Percentiles rank a stretch among this genome's conserved stretches.
Conservation (phyloP, 2,888 invertebrate species). For the Pyrrhosoma nymphula region DNA sequence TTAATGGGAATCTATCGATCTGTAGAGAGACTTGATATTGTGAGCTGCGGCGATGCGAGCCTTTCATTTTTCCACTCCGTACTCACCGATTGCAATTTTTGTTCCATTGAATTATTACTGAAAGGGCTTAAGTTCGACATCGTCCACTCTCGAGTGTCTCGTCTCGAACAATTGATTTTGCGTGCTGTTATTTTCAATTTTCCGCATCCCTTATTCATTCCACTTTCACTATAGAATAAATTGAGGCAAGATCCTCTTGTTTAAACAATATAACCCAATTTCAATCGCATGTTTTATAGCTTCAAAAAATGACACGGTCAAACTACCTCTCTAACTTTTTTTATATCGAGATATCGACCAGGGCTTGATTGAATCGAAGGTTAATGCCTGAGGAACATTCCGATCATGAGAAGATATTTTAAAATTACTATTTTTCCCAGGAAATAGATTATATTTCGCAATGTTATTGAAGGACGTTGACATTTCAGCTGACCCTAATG, state of each 20-base stretch:
- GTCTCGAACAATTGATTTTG: neutral
- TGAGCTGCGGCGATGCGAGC: neutral
- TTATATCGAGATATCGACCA: neutral
- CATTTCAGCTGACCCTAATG: no score
- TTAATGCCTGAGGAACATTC: neutral
- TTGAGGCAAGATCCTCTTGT: neutral
- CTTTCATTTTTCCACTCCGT: neutral
- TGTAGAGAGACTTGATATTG: neutral
- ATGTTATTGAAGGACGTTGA: no score
- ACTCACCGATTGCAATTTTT: neutral
- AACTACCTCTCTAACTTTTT: neutral
- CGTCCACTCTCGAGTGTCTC: neutral
- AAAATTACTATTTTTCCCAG: no score
- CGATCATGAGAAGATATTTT: neutral
- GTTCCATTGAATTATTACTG: neutral
- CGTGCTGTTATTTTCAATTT: neutral
- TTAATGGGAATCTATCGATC: neutral
- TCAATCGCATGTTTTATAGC: neutral
- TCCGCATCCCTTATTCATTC: neutral
- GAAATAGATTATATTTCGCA: no score
- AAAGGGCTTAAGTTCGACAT: neutral
- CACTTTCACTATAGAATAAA: neutral
- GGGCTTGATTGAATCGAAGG: neutral
- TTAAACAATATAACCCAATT: conserved; percentile 11
- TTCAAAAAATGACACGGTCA: neutral